Conservation (phyloP, 2,888 invertebrate genomes). For the Gastrophysa polygoni region DNA sequence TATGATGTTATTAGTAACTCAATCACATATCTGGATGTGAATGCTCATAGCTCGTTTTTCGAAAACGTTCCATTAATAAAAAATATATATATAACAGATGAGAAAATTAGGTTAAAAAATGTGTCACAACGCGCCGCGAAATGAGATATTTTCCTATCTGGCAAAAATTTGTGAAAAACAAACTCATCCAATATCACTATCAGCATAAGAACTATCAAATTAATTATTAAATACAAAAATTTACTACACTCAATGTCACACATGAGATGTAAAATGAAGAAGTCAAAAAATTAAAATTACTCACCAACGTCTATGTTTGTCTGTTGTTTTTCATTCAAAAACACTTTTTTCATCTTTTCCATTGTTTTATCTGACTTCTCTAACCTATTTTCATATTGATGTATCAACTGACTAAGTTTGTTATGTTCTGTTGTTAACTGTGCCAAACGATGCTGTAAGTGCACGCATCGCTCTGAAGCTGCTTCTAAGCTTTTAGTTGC, state of each 20-base stretch:
- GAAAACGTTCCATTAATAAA: too few relatives aligned
- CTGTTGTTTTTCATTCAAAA: constrained; percentile 20
- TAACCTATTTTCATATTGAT: constrained; percentile 60
- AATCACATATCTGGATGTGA: too few relatives aligned
- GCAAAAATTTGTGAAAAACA: too few relatives aligned
- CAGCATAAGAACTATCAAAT: too few relatives aligned
- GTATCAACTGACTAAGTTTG: constrained; percentile 59
- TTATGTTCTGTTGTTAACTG: constrained; percentile 60
- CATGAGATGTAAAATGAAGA: neutral
- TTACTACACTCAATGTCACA: neutral
- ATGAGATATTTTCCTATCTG: too few relatives aligned
- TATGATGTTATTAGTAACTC: too few relatives aligned
- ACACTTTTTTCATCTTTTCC: constrained; percentile 31
- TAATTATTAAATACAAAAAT: too few relatives aligned
- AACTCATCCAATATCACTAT: too few relatives aligned
- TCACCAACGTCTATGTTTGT: constrained; percentile 19
- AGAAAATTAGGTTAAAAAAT: too few relatives aligned
- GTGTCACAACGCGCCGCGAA: too few relatives aligned
- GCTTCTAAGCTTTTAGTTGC: constrained; percentile 62
- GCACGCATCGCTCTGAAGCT: constrained; percentile 60
- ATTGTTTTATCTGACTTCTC: constrained; percentile 56
- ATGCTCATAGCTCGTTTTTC: too few relatives aligned
- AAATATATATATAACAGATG: too few relatives aligned
- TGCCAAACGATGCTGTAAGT: constrained; percentile 60
- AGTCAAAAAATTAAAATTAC: neutral